These are phyloP conservation scores for Enteromius thamalakanensis DNA, from an alignment of 2,797 vertebrate species.

Conservation along the genomic window DNA sequence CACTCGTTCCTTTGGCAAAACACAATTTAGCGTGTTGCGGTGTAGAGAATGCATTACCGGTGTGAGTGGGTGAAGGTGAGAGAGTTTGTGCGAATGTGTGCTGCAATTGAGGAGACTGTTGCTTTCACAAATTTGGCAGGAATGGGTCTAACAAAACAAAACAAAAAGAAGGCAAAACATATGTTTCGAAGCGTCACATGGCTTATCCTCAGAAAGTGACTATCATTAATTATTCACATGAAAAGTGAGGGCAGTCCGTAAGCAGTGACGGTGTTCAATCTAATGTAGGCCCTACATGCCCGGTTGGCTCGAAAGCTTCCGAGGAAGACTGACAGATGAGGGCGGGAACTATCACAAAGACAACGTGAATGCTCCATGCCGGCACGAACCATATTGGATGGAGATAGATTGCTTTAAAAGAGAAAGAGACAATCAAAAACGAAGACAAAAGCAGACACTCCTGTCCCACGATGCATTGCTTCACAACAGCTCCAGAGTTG, in stretches of 20 bases:
- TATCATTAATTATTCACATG: constrained; percentile 68
- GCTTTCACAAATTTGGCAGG: constrained; percentile 62
- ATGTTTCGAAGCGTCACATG: constrained; percentile 80
- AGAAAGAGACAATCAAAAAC: constrained; percentile 77
- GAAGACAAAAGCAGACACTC: constrained; percentile 75
- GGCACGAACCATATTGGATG: constrained; percentile 65
- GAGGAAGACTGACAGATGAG: constrained; percentile 79
- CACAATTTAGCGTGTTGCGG: constrained; percentile 54
- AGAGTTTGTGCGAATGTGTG: constrained; percentile 66
- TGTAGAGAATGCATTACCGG: constrained; percentile 34
- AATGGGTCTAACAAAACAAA: constrained; percentile 61
- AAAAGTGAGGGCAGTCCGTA: constrained; percentile 61
- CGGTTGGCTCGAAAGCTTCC: constrained; percentile 76
- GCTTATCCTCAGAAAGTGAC: constrained; percentile 79
- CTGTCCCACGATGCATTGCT: constrained; percentile 84
- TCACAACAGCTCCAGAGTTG: constrained; percentile 79
- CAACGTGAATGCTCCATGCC: constrained; percentile 47
- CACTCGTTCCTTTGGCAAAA: constrained; percentile 76
- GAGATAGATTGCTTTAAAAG: constrained; percentile 69
- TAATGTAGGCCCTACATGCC: constrained; percentile 73
- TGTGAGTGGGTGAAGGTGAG: constrained; percentile 56
- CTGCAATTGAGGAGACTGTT: constrained; percentile 67
- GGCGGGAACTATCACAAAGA: constrained; percentile 43
- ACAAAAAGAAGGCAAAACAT: constrained; percentile 78
- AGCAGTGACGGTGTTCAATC: constrained; percentile 67